Conservation (phyloP, 1,140 invertebrate genomes). For the Danaus plexippus region DNA sequence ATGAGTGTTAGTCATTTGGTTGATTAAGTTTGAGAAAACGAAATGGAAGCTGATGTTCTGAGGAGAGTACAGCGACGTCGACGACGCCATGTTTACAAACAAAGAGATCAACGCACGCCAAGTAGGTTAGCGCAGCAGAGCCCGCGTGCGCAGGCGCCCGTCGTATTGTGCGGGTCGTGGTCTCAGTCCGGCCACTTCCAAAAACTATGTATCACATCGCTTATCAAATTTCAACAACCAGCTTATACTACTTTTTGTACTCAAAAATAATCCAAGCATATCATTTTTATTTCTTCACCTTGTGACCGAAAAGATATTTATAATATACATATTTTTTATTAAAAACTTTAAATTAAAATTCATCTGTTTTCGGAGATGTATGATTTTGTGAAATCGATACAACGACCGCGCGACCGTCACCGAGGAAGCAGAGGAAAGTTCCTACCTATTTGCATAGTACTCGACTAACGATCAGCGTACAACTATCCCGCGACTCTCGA, state of each 20-base stretch:
- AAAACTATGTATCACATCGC: constrained; percentile 13
- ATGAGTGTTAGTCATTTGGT: too few relatives aligned
- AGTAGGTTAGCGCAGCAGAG: constrained; percentile 61
- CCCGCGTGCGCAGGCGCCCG: constrained; percentile 32
- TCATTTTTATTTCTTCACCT: too few relatives aligned
- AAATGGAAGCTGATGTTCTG: too few relatives aligned
- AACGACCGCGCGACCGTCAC: constrained; percentile 36
- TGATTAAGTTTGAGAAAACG: too few relatives aligned
- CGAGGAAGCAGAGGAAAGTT: constrained; percentile 61
- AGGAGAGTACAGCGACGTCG: constrained; percentile 30
- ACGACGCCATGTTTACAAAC: constrained; percentile 69
- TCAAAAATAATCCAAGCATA: too few relatives aligned
- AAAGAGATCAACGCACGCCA: constrained; percentile 67
- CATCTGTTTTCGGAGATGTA: not conserved
- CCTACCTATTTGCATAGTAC: constrained; percentile 61
- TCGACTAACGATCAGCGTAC: constrained; percentile 29
- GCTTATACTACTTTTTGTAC: not conserved
- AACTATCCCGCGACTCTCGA: constrained; percentile 30
- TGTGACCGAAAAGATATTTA: too few relatives aligned
- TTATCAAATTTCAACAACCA: constrained; percentile 2
- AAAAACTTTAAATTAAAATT: too few relatives aligned
- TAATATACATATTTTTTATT: too few relatives aligned
- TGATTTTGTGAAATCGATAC: constrained; percentile 54
- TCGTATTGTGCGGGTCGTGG: constrained; percentile 62
- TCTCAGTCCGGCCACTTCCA: constrained; percentile 33